Evolutionary conservation across 2,797 vertebrate species (phyloP), one percentile per base, ranked within the genome.

Genomic region (Diglossa cyanea): DNA sequence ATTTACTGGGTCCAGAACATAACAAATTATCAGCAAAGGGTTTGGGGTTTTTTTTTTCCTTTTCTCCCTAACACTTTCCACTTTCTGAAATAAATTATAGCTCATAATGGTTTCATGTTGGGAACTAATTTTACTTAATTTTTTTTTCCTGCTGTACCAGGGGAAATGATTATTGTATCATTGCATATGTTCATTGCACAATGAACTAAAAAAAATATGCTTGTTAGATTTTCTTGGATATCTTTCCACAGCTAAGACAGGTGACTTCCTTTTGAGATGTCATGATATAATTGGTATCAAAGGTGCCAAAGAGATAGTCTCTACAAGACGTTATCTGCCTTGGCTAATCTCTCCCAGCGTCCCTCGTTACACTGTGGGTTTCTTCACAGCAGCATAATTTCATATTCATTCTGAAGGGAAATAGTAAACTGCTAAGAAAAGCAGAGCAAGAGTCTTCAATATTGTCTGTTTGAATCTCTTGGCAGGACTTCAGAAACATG

Each of bases 61-160:
- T 91, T 90, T 90, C 54, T 91, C 79, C 72, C 76, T 62, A 86
- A 73, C 85, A 89, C 86, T 95, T 97, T 91, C 63, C 95, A 96
- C 95, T 96, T 95, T 97, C 89, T 93, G 90, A 97, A 98, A 97
- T 97, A 98, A 97, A 97, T 97, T 97, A 98, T 85, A 96, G 81
- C 79, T 89, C 71, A 88, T 94, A 97, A 97, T 94, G 90, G 78
- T 95, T 97, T 97, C 94, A 96, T 91, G 91, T 95, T 93, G 96
- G 97, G 96, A 96, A 96, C 94, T 97, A 97, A 97, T 97, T 97
- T 94, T 87, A 88, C 90, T 97, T 97, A 88, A 63, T 57, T 97
- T 96, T 94, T 95, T 94, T 95, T 93, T 93, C 88, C 91, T 94
- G 57, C 66, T 95, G 68, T 91, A 93, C 78, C 72, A 95, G 91